A percentile compares a stretch with the other conserved stretches of the same genome.
These are phyloP conservation scores for Idaea straminata DNA, from an alignment of 2,888 invertebrate genomes.

Conservation along the genomic window DNA sequence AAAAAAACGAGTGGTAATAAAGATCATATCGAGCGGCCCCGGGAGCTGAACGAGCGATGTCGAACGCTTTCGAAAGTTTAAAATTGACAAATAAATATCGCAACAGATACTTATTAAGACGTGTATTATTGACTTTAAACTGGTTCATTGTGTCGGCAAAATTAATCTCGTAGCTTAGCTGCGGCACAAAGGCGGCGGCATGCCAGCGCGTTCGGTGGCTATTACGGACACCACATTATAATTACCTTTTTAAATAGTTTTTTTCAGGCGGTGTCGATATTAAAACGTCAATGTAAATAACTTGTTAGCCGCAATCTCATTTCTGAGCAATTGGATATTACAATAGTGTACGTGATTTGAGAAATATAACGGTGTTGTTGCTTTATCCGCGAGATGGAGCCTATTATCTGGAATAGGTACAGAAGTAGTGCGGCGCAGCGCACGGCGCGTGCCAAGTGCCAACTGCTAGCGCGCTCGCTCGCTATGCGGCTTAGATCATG, in stretches of 20 bases:
- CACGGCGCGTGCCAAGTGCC: conserved; percentile 51
- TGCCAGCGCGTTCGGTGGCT: conserved; percentile 71
- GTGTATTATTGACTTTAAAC: conserved; percentile 70
- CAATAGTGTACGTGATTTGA: conserved; percentile 81
- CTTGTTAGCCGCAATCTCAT: conserved; percentile 81
- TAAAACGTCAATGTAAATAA: conserved; percentile 81
- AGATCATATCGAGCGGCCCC: conserved; percentile 65
- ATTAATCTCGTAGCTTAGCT: conserved; percentile 78
- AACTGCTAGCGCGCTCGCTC: conserved; percentile 28
- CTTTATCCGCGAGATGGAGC: conserved; percentile 77
- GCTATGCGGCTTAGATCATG: conserved; percentile 44
- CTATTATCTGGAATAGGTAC: conserved; percentile 55
- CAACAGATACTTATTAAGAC: conserved; percentile 69
- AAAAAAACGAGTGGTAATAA: conserved; percentile 65
- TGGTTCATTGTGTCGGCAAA: conserved; percentile 74
- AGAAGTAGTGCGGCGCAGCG: conserved; percentile 22
- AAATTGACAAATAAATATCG: conserved; percentile 72
- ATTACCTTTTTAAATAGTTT: conserved; percentile 80
- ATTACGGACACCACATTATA: conserved; percentile 74
- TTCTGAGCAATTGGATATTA: conserved; percentile 80
- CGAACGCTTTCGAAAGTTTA: conserved; percentile 62
- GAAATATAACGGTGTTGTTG: conserved; percentile 78
- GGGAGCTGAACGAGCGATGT: conserved; percentile 43
- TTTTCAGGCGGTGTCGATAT: conserved; percentile 70
- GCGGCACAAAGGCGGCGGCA: conserved; percentile 69